Conservation (phyloP, 2,113 vertebrate species). For the Excalfactoria chinensis region DNA sequence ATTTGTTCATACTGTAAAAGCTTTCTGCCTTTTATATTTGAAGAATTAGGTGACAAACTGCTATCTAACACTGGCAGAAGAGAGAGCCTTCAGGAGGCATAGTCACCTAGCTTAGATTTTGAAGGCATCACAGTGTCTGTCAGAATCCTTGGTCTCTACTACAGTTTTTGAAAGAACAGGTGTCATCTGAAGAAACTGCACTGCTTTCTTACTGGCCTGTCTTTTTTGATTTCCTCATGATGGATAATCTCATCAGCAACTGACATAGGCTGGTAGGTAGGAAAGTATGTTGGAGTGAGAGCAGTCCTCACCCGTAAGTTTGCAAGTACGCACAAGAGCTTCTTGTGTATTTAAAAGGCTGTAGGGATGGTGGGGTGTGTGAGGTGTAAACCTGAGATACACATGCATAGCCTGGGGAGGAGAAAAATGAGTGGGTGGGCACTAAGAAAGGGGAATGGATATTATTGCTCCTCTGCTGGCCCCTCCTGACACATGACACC, state of each 20-base stretch:
- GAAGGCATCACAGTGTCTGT: not conserved
- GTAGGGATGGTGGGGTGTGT: too few species aligned
- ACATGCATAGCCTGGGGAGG: not conserved
- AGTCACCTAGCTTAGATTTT: not conserved
- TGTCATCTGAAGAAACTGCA: not conserved
- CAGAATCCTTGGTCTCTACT: not conserved
- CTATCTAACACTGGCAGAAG: not conserved
- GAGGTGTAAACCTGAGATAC: not conserved
- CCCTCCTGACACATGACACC: constrained; percentile 29
- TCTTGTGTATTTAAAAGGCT: not conserved
- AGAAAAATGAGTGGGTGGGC: not conserved
- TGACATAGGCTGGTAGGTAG: not conserved
- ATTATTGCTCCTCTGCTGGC: constrained; percentile 2
- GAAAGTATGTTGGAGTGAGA: not conserved
- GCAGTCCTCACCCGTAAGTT: not conserved
- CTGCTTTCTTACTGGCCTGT: not conserved
- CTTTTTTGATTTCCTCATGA: not conserved
- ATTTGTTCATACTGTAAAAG: not conserved
- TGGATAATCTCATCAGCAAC: not conserved
- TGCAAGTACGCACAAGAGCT: not conserved
- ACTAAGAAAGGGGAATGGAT: not conserved
- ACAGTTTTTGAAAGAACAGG: not conserved
- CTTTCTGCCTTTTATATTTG: not conserved
- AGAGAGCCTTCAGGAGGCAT: not conserved
- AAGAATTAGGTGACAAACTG: not conserved